These are phyloP conservation scores for Mya arenaria DNA, from an alignment of 1,140 invertebrate species.

Conservation along the genomic window DNA sequence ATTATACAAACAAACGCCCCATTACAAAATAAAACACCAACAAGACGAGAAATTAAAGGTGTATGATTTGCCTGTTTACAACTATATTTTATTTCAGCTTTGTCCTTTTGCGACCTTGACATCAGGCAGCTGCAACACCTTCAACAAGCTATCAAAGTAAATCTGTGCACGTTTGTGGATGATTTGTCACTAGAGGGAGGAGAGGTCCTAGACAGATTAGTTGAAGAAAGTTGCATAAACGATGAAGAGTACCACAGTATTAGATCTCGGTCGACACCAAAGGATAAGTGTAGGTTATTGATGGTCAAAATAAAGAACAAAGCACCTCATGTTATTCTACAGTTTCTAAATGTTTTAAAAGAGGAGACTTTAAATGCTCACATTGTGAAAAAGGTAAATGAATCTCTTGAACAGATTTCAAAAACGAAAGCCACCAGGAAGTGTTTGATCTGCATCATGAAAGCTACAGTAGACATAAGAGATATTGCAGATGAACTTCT, in stretches of 20 bases:
- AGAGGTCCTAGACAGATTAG: not conserved
- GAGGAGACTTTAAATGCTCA: not conserved
- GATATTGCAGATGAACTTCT: not conserved
- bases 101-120: not conserved
- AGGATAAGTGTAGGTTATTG: not conserved
- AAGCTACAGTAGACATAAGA: not conserved
- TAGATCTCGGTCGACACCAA: not conserved
- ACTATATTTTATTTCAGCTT: not conserved
- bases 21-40: too few relatives aligned
- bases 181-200: not conserved
- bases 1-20: too few relatives aligned
- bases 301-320: not conserved
- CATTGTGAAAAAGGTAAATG: not conserved
- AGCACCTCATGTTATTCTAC: not conserved
- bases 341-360: not conserved
- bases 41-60: too few relatives aligned
- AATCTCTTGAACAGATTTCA: not conserved
- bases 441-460: not conserved
- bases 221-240: not conserved
- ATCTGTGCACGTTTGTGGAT: not conserved
- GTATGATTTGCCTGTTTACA: too few relatives aligned
- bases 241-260: not conserved
- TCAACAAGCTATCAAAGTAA: not conserved
- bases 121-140: not conserved
- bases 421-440: not conserved